Evolutionary conservation across 2,888 invertebrate genomes (phyloP).

Genomic region (Lycocerus yunnanus): DNA sequence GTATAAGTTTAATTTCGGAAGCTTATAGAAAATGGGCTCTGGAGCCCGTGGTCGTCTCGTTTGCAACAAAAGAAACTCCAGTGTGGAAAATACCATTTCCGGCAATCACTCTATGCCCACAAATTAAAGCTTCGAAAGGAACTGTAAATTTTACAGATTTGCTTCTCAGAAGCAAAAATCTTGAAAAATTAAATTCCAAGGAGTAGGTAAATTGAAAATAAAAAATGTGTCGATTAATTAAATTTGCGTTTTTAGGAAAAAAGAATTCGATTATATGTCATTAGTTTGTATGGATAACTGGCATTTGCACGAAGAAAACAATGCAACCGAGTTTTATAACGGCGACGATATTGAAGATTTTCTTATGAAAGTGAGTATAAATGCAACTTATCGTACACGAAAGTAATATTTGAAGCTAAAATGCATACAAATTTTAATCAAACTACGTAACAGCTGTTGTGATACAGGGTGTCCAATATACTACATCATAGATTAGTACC

Average conservation of each 20-base stretch:
- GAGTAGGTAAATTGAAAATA: not conserved
- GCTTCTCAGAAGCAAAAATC: not conserved
- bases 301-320: not conserved
- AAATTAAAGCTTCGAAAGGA: conserved; percentile 66
- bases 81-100: conserved; percentile 64
- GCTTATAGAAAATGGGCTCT: conserved; percentile 74
- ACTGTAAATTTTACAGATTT: conserved; percentile 67
- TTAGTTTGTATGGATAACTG: not conserved
- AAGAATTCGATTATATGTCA: conserved; percentile 2
- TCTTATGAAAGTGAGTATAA: not conserved
- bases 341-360: not conserved
- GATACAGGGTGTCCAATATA: no score
- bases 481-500: no score
- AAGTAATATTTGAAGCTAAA: no score
- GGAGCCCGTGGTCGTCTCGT: conserved; percentile 76
- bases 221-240: not conserved
- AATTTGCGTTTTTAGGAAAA: not conserved
- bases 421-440: no score
- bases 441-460: no score
- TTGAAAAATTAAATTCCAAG: not conserved
- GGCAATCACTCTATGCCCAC: conserved; percentile 53
- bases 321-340: not conserved
- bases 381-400: no score
- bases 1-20: conserved; percentile 59
- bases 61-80: conserved; percentile 73